These are phyloP conservation scores for Procambarus virginalis DNA, from an alignment of 1,140 invertebrate genomes.

Conservation along the genomic window DNA sequence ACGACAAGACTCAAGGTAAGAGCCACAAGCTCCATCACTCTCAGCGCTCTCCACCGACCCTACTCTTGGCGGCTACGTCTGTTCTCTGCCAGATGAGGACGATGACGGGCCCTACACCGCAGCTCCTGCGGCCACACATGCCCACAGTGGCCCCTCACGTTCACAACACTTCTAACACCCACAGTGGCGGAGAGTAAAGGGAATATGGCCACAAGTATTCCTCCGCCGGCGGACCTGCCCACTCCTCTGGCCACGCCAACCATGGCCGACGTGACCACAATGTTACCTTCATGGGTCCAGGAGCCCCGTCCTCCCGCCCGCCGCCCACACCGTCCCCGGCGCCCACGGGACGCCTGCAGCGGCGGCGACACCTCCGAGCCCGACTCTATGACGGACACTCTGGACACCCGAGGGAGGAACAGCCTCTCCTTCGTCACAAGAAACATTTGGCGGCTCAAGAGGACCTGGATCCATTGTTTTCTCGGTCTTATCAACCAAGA, in stretches of 20 bases:
- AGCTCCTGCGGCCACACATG: not conserved
- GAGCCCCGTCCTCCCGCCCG: not conserved
- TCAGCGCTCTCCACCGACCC: constrained; percentile 47
- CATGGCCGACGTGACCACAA: not conserved
- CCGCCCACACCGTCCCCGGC: constrained; percentile 4
- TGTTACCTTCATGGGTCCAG: not conserved
- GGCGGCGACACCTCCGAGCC: constrained; percentile 13
- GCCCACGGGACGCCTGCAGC: constrained; percentile 2
- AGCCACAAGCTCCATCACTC: constrained; percentile 18
- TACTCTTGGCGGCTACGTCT: constrained; percentile 38
- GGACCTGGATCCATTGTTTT: not conserved
- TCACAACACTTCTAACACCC: not conserved
- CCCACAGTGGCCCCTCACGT: not conserved
- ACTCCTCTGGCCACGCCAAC: constrained; percentile 33
- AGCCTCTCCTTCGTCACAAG: not conserved
- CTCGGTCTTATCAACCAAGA: constrained; percentile 7
- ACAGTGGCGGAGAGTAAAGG: not conserved
- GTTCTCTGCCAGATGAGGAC: constrained; percentile 54
- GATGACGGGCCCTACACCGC: constrained; percentile 55
- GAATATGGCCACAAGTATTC: not conserved
- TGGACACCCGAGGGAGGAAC: constrained; percentile 47
- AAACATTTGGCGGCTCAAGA: not conserved
- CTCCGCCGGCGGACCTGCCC: not conserved
- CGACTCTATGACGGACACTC: constrained; percentile 35
- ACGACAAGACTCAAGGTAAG: not conserved